Percentiles rank a stretch among this genome's conserved stretches.
phyloP scores from a whole-genome alignment of 2,888 invertebrate species.

The Nematopogon swammerdamellus region DNA sequence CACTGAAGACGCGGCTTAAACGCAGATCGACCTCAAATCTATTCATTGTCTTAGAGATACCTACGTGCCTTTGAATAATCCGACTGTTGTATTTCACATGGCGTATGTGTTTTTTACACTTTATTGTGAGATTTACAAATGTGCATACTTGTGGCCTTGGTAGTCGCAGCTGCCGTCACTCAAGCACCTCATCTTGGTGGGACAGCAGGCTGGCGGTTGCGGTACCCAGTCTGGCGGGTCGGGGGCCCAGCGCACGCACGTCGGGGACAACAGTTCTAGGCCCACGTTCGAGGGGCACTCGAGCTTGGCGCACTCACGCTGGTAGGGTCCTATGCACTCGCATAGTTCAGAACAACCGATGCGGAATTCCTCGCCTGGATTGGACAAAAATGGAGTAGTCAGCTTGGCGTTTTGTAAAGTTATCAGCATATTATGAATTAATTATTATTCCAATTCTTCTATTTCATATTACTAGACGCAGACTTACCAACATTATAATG shows the following conservation, averaged over 20 bases:
- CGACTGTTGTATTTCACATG: no score
- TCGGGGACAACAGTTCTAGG: slow-evolving; percentile 78
- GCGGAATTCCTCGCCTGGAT: slow-evolving; percentile 71
- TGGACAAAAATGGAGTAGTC: no score
- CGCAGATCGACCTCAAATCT: no score
- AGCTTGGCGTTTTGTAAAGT: no score
- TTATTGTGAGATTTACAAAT: no score
- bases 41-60: no score
- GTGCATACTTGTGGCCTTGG: slow-evolving; percentile 53
- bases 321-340: slow-evolving; percentile 63
- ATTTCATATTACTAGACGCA: no score
- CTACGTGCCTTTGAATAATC: no score
- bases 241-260: slow-evolving; percentile 84
- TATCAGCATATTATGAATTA: no score
- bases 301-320: slow-evolving; percentile 71
- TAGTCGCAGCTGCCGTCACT: slow-evolving; percentile 81
- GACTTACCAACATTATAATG: slow-evolving; percentile 40
- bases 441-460: no score
- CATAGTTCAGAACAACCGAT: slow-evolving; percentile 80
- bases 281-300: slow-evolving; percentile 84
- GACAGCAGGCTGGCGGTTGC: slow-evolving; percentile 76
- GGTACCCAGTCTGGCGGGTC: slow-evolving; percentile 69
- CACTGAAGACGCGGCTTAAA: no score
- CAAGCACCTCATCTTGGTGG: slow-evolving; percentile 71
- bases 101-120: no score